Percentiles rank a stretch among this genome's conserved stretches.
Evolutionary conservation across 2,888 invertebrate species (phyloP).

Genomic region (Tipula unca): DNA sequence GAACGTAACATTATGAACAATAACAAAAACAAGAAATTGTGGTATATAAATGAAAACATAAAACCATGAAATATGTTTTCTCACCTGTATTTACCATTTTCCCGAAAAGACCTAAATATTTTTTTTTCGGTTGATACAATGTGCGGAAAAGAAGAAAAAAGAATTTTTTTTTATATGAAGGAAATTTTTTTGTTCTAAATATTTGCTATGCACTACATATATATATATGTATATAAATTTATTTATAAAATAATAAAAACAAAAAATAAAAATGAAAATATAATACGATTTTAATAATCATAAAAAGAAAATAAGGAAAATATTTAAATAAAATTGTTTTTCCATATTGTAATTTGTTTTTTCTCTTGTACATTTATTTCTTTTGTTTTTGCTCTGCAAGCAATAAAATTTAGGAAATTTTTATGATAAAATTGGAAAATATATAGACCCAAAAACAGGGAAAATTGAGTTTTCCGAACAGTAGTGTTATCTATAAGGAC

Average conservation of each 20-base stretch:
- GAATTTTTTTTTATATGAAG: not conserved
- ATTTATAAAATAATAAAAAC: not conserved
- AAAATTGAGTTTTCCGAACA: not conserved
- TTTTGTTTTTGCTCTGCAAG: not conserved
- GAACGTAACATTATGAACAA: constrained; percentile 15
- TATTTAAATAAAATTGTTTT: not conserved
- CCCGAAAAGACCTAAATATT: constrained; percentile 35
- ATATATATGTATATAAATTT: not conserved
- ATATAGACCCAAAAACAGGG: not conserved
- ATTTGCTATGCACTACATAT: not conserved
- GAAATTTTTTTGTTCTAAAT: constrained; percentile 16
- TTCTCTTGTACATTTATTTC: not conserved
- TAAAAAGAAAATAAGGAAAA: not conserved
- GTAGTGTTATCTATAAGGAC: not conserved
- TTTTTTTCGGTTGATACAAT: constrained; percentile 21
- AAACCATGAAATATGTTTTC: constrained; percentile 24
- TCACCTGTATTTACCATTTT: constrained; percentile 40
- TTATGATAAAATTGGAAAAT: not conserved
- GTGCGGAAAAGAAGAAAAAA: constrained; percentile 16
- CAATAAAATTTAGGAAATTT: not conserved
- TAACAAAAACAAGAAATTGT: not conserved
- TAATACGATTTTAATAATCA: constrained; percentile 14
- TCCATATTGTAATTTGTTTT: not conserved
- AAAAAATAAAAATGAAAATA: not conserved
- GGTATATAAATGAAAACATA: not conserved